Evolutionary conservation across 2,113 vertebrate species (phyloP).

Genomic region (Variabilichromis moorii): DNA sequence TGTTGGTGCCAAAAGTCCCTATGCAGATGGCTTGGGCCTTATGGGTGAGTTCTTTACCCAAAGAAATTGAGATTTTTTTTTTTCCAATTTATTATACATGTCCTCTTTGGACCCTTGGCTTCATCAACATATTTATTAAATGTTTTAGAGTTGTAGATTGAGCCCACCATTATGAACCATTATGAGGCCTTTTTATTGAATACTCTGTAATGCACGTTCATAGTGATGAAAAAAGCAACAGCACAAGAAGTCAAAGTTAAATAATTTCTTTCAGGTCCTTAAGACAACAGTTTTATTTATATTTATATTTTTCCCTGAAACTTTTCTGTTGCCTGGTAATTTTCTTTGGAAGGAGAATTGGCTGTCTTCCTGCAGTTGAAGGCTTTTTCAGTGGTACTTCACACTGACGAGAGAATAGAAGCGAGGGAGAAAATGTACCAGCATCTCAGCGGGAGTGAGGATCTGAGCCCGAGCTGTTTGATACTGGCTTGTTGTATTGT

Average conservation of each 20-base stretch:
- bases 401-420: background rate
- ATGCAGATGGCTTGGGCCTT: slow-evolving; percentile 84
- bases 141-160: background rate
- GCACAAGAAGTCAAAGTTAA: background rate
- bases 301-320: background rate
- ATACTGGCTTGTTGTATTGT: background rate
- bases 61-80: background rate
- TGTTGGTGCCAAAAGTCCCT: slow-evolving; percentile 94
- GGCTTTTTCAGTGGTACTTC: background rate
- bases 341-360: background rate
- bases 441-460: background rate
- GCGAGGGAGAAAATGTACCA: background rate
- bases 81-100: background rate
- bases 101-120: background rate
- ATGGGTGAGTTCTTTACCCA: slow-evolving; percentile 72
- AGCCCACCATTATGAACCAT: background rate
- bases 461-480: background rate
- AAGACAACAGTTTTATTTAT: background rate
- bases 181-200: background rate
- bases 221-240: background rate
- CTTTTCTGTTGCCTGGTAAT: background rate
- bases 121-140: background rate
- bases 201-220: background rate
- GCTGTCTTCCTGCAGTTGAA: background rate
- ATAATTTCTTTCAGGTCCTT: background rate